Conservation (phyloP, 1,140 invertebrate genomes). For the Calycopis cecrops region DNA sequence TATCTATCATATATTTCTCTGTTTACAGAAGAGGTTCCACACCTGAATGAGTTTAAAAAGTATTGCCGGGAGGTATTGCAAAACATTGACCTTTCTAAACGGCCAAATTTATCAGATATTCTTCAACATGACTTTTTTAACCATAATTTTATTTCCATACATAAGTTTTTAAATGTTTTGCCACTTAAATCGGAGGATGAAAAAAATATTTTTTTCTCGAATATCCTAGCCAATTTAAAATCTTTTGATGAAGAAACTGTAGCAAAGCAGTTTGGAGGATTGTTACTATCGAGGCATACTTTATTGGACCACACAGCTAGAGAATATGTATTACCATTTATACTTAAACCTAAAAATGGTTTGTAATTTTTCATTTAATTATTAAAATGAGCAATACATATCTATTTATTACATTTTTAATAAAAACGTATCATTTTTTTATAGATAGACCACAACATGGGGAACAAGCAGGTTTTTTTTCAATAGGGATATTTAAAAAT, state of each 20-base stretch:
- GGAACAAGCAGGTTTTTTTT: conserved; percentile 77
- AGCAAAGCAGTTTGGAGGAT: conserved; percentile 83
- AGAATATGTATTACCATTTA: conserved; percentile 82
- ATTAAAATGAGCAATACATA: neutral
- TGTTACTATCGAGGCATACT: conserved; percentile 88
- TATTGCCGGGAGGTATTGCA: conserved; percentile 81
- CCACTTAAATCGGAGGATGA: conserved; percentile 85
- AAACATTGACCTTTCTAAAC: conserved; percentile 74
- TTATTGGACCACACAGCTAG: conserved; percentile 87
- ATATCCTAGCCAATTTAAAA: conserved; percentile 79
- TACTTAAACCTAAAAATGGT: conserved; percentile 82
- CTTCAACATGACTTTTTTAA: conserved; percentile 85
- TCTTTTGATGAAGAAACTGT: conserved; percentile 85
- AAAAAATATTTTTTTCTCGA: conserved; percentile 85
- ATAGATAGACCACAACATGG: conserved; percentile 60
- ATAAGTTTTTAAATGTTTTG: conserved; percentile 87
- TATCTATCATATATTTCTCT: conserved; percentile 19
- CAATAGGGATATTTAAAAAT: conserved; percentile 79
- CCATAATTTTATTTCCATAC: conserved; percentile 88
- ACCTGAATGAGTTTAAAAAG: conserved; percentile 80
- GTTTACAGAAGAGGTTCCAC: conserved; percentile 79
- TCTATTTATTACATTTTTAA: conserved; percentile 8
- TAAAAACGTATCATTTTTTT: conserved; percentile 25
- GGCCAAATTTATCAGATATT: conserved; percentile 79
- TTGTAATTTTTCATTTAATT: conserved; percentile 20